Percentiles rank a stretch among this genome's conserved stretches.
Evolutionary conservation across 2,888 invertebrate genomes (phyloP).

Genomic region (Tipula vernalis): DNA sequence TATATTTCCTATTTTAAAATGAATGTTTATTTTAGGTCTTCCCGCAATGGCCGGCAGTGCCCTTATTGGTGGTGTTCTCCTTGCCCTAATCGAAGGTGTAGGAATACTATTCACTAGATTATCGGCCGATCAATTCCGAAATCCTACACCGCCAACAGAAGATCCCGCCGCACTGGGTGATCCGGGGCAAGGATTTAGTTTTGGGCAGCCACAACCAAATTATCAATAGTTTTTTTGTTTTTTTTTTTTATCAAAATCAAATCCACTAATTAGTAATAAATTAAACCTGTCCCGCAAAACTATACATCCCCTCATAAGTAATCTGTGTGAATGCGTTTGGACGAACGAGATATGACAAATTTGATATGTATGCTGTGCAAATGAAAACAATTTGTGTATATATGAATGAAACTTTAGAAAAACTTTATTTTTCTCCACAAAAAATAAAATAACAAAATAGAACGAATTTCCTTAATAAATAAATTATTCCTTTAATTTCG

Average conservation of each 20-base stretch:
- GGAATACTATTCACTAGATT: conserved; percentile 87
- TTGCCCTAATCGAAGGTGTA: conserved; percentile 95
- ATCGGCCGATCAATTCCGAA: conserved; percentile 87
- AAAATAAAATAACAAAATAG: background rate
- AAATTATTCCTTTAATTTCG: background rate
- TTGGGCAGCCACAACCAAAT: conserved; percentile 27
- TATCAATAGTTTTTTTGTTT: conserved; percentile 24
- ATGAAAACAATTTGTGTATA: background rate
- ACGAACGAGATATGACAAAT: background rate
- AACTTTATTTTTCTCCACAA: background rate
- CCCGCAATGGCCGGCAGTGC: conserved; percentile 93
- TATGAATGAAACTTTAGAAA: background rate
- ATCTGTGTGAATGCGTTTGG: background rate
- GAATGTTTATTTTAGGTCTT: conserved; percentile 37
- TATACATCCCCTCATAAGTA: background rate
- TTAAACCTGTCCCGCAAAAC: background rate
- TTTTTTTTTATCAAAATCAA: background rate
- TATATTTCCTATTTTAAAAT: no score
- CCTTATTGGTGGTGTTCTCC: conserved; percentile 83
- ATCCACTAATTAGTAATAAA: background rate
- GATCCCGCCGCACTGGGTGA: conserved; percentile 64
- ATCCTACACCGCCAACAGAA: conserved; percentile 61
- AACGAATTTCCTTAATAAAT: background rate
- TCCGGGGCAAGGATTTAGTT: conserved; percentile 29
- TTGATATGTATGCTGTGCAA: background rate